These are phyloP conservation scores for Eulemur rufifrons DNA, from an alignment of 2,113 vertebrate genomes.

Conservation along the genomic window DNA sequence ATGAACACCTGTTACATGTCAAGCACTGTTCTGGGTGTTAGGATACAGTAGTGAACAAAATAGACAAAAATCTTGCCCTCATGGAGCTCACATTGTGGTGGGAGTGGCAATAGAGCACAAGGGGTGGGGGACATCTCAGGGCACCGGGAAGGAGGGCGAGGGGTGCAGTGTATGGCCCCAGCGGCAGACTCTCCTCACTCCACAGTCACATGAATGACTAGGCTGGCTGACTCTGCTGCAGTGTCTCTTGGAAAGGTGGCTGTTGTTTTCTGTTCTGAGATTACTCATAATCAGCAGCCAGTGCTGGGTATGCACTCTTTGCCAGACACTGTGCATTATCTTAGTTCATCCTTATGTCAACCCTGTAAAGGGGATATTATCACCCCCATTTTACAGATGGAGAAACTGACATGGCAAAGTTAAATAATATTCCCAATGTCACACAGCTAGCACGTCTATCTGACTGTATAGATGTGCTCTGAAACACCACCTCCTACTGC, in stretches of 20 bases:
- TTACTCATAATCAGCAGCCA: background rate
- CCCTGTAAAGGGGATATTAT: background rate
- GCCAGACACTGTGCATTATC: background rate
- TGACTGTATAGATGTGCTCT: background rate
- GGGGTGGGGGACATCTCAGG: background rate
- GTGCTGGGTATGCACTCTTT: no score
- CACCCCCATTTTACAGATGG: background rate
- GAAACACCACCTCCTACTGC: background rate
- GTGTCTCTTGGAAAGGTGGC: background rate
- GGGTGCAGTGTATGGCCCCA: background rate
- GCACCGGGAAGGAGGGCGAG: background rate
- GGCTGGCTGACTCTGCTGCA: background rate
- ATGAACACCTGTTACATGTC: background rate
- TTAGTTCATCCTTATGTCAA: background rate
- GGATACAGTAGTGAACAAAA: background rate
- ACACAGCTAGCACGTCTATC: background rate
- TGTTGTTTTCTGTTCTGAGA: background rate
- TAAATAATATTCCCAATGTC: background rate
- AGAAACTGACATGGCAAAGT: background rate
- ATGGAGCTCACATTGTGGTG: background rate
- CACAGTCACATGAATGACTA: background rate
- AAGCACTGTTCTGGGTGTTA: background rate
- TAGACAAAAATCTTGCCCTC: background rate
- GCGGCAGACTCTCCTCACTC: background rate
- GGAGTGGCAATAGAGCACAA: background rate